Percentiles rank a stretch among this genome's conserved stretches.
Conservation (phyloP, 2,113 vertebrate genomes). For the Sisor rabdophorus region DNA sequence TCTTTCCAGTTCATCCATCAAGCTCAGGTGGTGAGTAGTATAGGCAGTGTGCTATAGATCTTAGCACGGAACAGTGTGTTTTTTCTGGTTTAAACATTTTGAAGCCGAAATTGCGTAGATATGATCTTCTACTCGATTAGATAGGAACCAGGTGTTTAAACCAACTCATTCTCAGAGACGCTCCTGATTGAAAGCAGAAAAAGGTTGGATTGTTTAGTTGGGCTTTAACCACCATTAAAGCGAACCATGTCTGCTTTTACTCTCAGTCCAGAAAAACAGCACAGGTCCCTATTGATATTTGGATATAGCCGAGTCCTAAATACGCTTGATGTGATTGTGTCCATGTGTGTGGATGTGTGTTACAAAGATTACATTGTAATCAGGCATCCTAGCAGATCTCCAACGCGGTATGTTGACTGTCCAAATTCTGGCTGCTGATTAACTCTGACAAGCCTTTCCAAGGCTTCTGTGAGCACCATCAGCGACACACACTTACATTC, state of each 20-base stretch:
- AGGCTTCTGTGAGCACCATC: constrained; percentile 20
- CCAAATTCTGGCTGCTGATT: constrained; percentile 36
- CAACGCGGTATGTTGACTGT: constrained; percentile 31
- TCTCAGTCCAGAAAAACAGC: neutral
- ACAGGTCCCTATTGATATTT: neutral
- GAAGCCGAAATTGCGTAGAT: constrained; percentile 27
- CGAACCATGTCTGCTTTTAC: constrained; percentile 28
- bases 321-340: constrained; percentile 27
- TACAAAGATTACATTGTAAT: constrained; percentile 32
- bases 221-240: constrained; percentile 32
- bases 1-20: neutral
- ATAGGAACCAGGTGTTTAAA: constrained; percentile 37
- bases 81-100: constrained; percentile 3
- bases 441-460: constrained; percentile 37
- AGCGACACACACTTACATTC: neutral
- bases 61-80: neutral
- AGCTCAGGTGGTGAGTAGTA: neutral
- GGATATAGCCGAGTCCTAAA: constrained; percentile 13
- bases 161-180: constrained; percentile 14
- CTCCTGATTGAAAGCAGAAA: constrained; percentile 30
- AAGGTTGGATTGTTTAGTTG: constrained; percentile 23
- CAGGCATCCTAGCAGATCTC: constrained; percentile 33
- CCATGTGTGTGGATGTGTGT: constrained; percentile 2
- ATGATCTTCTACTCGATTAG: constrained; percentile 3
- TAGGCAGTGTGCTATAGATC: neutral